Evolutionary conservation across 2,797 vertebrate genomes (phyloP).

Genomic region (Hydrolagus colliei): DNA sequence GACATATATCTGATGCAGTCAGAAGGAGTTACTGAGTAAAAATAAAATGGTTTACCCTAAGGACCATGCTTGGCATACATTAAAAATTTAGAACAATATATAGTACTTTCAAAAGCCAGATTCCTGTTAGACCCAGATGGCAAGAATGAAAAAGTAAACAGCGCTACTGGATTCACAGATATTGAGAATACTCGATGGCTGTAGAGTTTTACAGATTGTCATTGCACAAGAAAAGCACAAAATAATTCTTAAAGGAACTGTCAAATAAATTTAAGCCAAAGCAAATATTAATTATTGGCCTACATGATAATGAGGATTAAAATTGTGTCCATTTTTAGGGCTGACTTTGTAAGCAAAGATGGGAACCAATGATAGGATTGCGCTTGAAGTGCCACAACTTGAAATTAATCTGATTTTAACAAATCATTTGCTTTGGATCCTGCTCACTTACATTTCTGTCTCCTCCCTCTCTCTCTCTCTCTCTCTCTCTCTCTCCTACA

Average conservation of each 20-base stretch:
- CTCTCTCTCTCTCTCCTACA: too few species aligned
- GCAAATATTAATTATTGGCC: constrained; percentile 25
- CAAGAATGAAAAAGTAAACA: neutral
- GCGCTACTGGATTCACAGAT: neutral
- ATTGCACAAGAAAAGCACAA: neutral
- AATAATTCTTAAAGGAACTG: constrained; percentile 1
- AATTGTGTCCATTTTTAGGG: constrained; percentile 15
- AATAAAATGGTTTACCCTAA: neutral
- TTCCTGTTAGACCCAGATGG: neutral
- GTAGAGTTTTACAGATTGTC: neutral
- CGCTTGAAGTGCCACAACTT: neutral
- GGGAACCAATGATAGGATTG: constrained; percentile 14
- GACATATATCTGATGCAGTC: neutral
- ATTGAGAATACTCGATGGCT: neutral
- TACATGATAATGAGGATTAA: constrained; percentile 23
- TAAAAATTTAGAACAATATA: neutral
- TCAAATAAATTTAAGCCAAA: constrained; percentile 26
- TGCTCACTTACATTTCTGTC: neutral
- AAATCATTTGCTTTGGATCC: neutral
- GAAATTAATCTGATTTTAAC: neutral
- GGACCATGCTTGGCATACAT: neutral
- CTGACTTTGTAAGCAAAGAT: constrained; percentile 18
- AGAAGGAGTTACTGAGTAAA: neutral
- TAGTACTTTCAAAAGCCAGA: neutral
- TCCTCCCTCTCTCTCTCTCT: too few species aligned